Evolutionary conservation across 64 coral and sea anemone species (phyloP), one percentile per base, ranked within the genome.

Genomic region (Montipora cactus): DNA sequence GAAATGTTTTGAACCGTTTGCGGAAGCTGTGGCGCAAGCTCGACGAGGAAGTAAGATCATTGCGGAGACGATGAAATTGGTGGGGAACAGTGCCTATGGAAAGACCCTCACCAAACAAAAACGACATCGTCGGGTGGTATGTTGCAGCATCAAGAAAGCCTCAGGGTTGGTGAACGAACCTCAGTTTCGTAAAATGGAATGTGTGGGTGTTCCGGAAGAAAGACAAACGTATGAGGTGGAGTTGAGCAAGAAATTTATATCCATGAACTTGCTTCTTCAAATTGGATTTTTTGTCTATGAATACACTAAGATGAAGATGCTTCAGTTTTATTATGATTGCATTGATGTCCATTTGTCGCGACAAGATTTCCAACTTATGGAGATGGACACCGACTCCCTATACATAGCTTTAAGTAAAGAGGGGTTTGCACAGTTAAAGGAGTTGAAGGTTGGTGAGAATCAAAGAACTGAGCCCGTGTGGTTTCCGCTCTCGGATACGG

Each of bases 151-250:
- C 6, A 47, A 45, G 5, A 45, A 84, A 45, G 15, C 19, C 1
- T 11, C 55, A 2, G 8, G 55, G 3, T n/a, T 16, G 5, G 9
- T 84, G 1, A 84, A 84, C 84, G 20, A 2, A 11, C 22, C 22
- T 15, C 52, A 73, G 10, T 87, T 87, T 72, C 84, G 46, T 70
- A 21, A 87, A 19, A 7, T 87, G 11, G 84, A 87, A 47, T 28
- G 46, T 19, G n/a, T 87, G 28, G 19, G 50, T 7, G 23, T 25
- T 25, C 23, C 23, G 23, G 67, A 87, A 2, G 14, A 87, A 3
- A 50, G 47, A 5, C 74, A 72, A 19, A 16, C 71, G 15, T 4
- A 73, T 3, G 23, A 25, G 23, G 23, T 25, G 23, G 46, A 87
- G 7, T 72, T 49, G 15, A 44, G 37, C 18, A 87, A 87, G 84